Evolutionary conservation across 2,888 invertebrate species (phyloP).

Genomic region (Julus scandinavius): DNA sequence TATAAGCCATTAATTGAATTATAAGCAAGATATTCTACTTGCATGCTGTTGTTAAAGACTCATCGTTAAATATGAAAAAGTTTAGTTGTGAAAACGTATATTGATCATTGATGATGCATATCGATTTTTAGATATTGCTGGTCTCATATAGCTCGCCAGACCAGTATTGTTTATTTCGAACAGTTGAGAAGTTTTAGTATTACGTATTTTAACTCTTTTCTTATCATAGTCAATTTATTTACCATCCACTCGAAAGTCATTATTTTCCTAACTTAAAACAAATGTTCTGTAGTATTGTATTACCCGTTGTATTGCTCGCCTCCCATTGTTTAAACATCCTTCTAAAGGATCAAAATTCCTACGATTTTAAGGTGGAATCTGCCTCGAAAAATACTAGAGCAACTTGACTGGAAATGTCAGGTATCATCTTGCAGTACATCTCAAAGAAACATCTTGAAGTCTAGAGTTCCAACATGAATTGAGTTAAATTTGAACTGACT

Average conservation of each 20-base stretch:
- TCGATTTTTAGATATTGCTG: neutral
- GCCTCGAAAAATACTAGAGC: neutral
- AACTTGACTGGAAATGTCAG: neutral
- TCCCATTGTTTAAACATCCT: neutral
- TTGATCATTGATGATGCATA: too few relatives aligned
- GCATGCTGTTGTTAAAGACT: too few relatives aligned
- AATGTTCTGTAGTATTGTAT: neutral
- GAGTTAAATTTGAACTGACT: constrained; percentile 29
- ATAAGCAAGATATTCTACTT: too few relatives aligned
- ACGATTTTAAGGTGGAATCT: constrained; percentile 11
- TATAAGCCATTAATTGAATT: neutral
- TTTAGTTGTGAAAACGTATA: too few relatives aligned
- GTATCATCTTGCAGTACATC: neutral
- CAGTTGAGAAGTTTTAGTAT: too few relatives aligned
- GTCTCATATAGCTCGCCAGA: neutral
- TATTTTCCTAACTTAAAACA: constrained; percentile 1
- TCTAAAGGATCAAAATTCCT: neutral
- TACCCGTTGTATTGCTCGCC: neutral
- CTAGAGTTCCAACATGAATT: neutral
- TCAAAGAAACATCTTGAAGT: neutral
- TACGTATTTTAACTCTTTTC: neutral
- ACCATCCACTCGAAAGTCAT: neutral
- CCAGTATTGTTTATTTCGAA: too few relatives aligned
- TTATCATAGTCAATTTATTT: neutral
- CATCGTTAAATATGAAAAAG: too few relatives aligned